Evolutionary conservation across 2,797 vertebrate species (phyloP), one percentile per base, ranked within the genome.

Genomic region (Melanotaenia pygmaea): DNA sequence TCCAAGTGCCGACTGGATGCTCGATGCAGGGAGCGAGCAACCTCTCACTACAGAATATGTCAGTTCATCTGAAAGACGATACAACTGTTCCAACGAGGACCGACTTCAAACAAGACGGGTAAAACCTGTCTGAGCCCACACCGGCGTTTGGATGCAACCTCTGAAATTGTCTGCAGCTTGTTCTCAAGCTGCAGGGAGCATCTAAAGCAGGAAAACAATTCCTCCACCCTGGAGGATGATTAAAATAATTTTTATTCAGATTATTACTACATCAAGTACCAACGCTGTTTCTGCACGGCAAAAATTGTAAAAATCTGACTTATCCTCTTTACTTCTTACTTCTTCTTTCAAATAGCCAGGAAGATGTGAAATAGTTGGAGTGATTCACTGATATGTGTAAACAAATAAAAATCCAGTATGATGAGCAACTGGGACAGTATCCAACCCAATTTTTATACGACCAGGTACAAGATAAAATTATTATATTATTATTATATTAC

Each of bases 231-330:
- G 71, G 81, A 83, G 81, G 54, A 63, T 80, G 64, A 76, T 75
- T 61, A 68, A 50, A 71, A 74, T 73, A 77, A 77, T 64, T 79
- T 85, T 77, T 72, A 86, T 85, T 75, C 70, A 85, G 77, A 86
- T 86, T 45, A 70, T 47, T 28, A 59, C 57, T 20, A 70, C 74
- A 83, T 73, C 40, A 72, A 53, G 68, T 59, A 66, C 14, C 16
- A 37, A 50, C 64, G 74, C 79, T 67, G 74, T 74, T 77, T 75
- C 64, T 51, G 56, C 22, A 4, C n/a, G 0, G 18, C 14, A 28
- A 28, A 28, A 28, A 28, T 28, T 3, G 28, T 28, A 3, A 28
- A 28, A 28, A 28, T 28, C 28, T 28, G 28, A 28, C 28, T 28
- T 28, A 28, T 28, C 28, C 28, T 3, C 28, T 28, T 28, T 28